These are phyloP conservation scores for Drosophila athabasca DNA, from an alignment of 1,140 invertebrate species.

Conservation along the genomic window DNA sequence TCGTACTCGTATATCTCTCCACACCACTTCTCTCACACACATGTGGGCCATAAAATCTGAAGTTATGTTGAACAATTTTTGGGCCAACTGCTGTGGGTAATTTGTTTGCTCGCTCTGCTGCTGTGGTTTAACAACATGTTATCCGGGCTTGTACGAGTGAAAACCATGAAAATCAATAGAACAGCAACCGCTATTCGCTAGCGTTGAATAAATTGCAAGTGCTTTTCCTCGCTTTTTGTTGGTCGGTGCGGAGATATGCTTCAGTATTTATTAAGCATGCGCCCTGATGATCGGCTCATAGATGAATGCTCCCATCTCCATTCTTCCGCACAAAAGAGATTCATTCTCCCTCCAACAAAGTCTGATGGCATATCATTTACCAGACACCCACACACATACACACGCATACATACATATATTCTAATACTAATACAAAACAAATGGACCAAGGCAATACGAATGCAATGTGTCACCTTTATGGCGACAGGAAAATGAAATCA, in stretches of 20 bases:
- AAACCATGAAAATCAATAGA: slow-evolving; percentile 59
- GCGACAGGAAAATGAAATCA: slow-evolving; percentile 82
- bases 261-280: slow-evolving; percentile 62
- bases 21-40: slow-evolving; percentile 40
- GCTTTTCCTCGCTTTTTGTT: slow-evolving; percentile 9
- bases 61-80: slow-evolving; percentile 79
- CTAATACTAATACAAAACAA: slow-evolving; percentile 45
- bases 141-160: slow-evolving; percentile 17
- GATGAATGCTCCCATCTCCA: neutral
- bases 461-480: slow-evolving; percentile 82
- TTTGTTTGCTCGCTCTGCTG: slow-evolving; percentile 59
- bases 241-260: slow-evolving; percentile 32
- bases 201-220: slow-evolving; percentile 46
- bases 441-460: slow-evolving; percentile 47
- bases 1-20: slow-evolving; percentile 5
- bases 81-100: slow-evolving; percentile 65
- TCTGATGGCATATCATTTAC: too few species aligned
- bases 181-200: slow-evolving; percentile 14
- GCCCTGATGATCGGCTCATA: slow-evolving; percentile 25
- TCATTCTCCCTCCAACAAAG: too few species aligned
- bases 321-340: too few species aligned
- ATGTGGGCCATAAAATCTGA: slow-evolving; percentile 78
- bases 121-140: slow-evolving; percentile 59
- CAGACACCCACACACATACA: slow-evolving; percentile 9
- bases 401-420: neutral